phyloP scores from a whole-genome alignment of 2,888 invertebrate genomes.

The Artemia sp. region DNA sequence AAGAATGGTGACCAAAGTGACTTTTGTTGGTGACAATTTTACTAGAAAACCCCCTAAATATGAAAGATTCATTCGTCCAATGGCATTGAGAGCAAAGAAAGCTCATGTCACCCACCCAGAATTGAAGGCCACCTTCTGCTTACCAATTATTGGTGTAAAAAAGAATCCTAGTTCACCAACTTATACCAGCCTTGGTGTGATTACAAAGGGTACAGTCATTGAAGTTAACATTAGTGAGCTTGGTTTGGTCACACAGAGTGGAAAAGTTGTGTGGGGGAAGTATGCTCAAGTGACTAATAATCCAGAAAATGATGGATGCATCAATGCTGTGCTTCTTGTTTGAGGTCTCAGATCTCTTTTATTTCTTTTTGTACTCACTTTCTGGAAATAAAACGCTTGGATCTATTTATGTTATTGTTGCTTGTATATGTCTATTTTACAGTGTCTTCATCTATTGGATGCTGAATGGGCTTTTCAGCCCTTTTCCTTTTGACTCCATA shows the following conservation, averaged over 20 bases:
- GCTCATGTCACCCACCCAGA: conserved; percentile 99
- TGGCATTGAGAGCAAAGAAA: conserved; percentile 87
- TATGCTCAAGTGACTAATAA: conserved; percentile 99
- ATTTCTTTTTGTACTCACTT: background rate
- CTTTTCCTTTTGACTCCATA: background rate
- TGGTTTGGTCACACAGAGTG: conserved; percentile 93
- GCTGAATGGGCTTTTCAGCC: background rate
- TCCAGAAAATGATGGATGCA: conserved; percentile 98
- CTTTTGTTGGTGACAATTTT: conserved; percentile 92
- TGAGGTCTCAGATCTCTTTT: conserved; percentile 36
- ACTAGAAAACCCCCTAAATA: conserved; percentile 98
- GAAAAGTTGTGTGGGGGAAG: conserved; percentile 99
- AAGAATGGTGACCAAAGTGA: conserved; percentile 96
- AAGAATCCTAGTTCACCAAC: conserved; percentile 94
- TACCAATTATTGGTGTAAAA: conserved; percentile 97
- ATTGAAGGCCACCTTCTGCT: conserved; percentile 85
- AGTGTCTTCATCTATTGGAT: background rate
- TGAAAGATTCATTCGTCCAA: conserved; percentile 93
- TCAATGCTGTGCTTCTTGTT: conserved; percentile 91
- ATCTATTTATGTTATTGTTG: conserved; percentile 7
- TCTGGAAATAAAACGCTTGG: background rate
- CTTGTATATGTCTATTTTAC: conserved; percentile 1
- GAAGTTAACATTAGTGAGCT: conserved; percentile 97
- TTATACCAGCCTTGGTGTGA: conserved; percentile 92
- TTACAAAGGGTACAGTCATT: conserved; percentile 93